Conservation (phyloP, 2,797 vertebrate species). For the Sebastes oblongus region DNA sequence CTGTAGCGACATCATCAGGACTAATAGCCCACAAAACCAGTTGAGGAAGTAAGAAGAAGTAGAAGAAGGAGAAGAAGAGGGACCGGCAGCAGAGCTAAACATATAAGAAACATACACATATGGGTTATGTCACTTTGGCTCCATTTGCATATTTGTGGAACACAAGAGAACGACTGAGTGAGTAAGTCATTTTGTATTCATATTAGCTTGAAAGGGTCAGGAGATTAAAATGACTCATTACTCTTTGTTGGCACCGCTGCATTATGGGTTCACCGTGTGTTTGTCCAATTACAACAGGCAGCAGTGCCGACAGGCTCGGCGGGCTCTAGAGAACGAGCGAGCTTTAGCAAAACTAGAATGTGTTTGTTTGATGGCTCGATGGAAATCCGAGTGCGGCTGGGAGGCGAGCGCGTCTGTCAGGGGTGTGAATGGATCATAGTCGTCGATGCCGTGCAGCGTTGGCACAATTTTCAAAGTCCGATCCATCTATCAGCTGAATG, state of each 20-base stretch:
- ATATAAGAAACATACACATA: not conserved
- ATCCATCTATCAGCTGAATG: constrained; percentile 37
- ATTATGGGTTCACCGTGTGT: constrained; percentile 24
- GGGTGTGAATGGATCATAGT: constrained; percentile 42
- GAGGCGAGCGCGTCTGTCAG: constrained; percentile 44
- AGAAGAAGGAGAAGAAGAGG: too few relatives aligned
- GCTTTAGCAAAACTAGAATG: constrained; percentile 29
- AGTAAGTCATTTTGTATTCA: not conserved
- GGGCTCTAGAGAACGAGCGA: constrained; percentile 21
- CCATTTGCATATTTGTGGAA: not conserved
- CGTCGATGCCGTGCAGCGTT: constrained; percentile 31
- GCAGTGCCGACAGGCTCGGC: not conserved
- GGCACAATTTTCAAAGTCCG: constrained; percentile 52
- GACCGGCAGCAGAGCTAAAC: not conserved
- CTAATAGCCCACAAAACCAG: too few relatives aligned
- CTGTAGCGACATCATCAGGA: too few relatives aligned
- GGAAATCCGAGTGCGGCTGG: constrained; percentile 15
- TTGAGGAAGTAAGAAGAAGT: too few relatives aligned
- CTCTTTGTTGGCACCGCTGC: constrained; percentile 15
- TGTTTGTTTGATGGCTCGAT: constrained; percentile 52
- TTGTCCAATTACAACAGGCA: constrained; percentile 41
- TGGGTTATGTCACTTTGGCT: not conserved
- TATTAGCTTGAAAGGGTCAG: constrained; percentile 31
- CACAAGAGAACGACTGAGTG: not conserved
- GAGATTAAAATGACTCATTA: constrained; percentile 38